Evolutionary conservation across 2,113 vertebrate genomes (phyloP), one percentile per base, ranked within the genome.

Genomic region (Uropsilus gracilis): DNA sequence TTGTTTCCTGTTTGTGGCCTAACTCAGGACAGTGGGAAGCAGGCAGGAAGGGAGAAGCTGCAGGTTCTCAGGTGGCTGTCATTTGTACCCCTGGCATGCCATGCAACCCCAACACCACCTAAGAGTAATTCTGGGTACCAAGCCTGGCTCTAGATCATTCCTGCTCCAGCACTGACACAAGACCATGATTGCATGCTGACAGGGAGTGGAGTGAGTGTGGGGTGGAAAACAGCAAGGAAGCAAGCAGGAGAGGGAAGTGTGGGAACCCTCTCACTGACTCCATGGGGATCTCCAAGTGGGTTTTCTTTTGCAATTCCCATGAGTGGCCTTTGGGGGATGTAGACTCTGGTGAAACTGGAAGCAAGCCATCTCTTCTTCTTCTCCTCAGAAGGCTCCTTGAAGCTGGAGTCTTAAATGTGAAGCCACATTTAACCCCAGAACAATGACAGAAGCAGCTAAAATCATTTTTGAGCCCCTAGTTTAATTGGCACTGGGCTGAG

Each of bases 1-100:
- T 82, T 95, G 95, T 92, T 97, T 96, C 94, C 88, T 98, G 96
- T 97, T 97, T 93, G 83, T 78, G 89, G 88, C 86, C 32, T 80
- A 55, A 22, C 53, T 55, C 6, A 7, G 8, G 20, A 55, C 20
- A 61, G 26, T 12, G 28, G 30, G 28, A 17, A 61, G 28, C 28
- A 61, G 59, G 28, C 28, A 28, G 59, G 59, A 10, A 55, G 0
- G 39, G 42, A 85, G 22, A 7, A 37, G 42, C 73, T n/a, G 14
- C 46, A 24, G 66, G 16, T 57, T 34, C 72, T 76, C 55, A 2
- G 20, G 39, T 73, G 44, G 7, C 50, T 68, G 3, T 26, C 64
- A 9, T 81, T 46, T 1, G 42, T 3, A 26, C 32, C 61, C 14
- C 46, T 12, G 20, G 63, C 63, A n/a, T 14, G 30, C 11, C 12